Percentiles rank a stretch among this genome's conserved stretches.
Evolutionary conservation across 2,797 vertebrate genomes (phyloP).

Genomic region (Xerus rutilus): DNA sequence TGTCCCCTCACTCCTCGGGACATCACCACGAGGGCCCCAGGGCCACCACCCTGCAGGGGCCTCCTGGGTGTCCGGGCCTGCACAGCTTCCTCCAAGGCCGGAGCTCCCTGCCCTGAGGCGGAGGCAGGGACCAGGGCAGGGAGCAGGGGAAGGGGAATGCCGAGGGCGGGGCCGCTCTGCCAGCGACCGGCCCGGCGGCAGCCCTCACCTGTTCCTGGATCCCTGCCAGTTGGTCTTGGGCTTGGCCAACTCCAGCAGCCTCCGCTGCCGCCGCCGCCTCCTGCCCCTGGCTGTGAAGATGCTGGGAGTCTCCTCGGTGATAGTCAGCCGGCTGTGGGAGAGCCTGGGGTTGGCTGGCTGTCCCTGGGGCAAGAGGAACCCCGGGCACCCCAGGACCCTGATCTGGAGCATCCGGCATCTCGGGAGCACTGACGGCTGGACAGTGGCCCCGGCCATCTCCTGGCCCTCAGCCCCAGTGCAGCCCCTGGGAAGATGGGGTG

Average conservation of each 20-base stretch:
- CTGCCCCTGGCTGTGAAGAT: rapidly evolving
- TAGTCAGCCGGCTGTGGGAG: conserved; percentile 31
- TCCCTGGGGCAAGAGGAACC: not conserved
- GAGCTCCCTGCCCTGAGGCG: not conserved
- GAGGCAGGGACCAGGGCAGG: rapidly evolving
- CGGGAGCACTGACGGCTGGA: not conserved
- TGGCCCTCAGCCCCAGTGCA: not conserved
- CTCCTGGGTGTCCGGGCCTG: not conserved
- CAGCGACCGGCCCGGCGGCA: not conserved
- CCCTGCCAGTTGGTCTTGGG: conserved; percentile 74
- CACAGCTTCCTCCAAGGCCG: too few relatives aligned
- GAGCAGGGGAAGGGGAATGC: rapidly evolving
- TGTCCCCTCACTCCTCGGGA: not conserved
- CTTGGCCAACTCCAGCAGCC: conserved; percentile 50
- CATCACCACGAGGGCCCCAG: not conserved
- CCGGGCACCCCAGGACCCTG: too few relatives aligned
- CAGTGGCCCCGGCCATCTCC: not conserved
- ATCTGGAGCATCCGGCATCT: too few relatives aligned
- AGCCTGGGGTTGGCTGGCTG: rapidly evolving
- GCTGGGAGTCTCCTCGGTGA: not conserved
- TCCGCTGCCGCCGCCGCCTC: not conserved
- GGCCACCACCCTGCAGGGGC: not conserved
- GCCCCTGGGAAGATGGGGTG: too few relatives aligned
- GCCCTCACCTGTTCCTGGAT: conserved; percentile 71
- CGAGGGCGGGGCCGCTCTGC: not conserved